Conservation (phyloP, 2,797 vertebrate genomes). For the Chiroxiphia lanceolata region DNA sequence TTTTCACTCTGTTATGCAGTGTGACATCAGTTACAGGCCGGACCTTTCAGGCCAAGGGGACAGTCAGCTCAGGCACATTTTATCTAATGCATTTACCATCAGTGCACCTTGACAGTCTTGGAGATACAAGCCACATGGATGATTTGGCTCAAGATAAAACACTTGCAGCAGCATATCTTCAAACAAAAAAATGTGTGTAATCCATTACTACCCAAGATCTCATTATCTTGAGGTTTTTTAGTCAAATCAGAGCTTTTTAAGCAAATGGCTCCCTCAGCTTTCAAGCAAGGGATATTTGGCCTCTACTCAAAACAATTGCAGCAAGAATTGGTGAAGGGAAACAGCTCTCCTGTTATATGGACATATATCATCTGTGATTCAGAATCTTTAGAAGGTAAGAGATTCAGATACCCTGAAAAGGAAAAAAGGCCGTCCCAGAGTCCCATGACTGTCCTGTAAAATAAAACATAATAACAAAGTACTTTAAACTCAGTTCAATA, state of each 20-base stretch:
- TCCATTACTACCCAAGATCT: not conserved
- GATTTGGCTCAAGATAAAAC: not conserved
- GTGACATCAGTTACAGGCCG: accelerated
- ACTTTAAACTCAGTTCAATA: not conserved
- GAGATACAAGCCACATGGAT: not conserved
- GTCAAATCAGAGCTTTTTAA: not conserved
- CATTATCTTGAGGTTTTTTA: not conserved
- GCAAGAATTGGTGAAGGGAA: not conserved
- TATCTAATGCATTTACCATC: not conserved
- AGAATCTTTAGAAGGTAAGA: not conserved
- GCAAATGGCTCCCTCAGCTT: not conserved
- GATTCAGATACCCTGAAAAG: constrained; percentile 75
- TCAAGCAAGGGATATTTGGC: not conserved
- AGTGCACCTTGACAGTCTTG: not conserved
- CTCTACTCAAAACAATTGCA: not conserved
- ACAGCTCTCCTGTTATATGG: not conserved
- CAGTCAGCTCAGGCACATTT: not conserved
- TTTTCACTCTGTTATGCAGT: not conserved
- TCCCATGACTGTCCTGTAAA: constrained; percentile 70
- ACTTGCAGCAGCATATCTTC: not conserved
- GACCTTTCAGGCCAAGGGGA: not conserved
- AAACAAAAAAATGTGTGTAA: not conserved
- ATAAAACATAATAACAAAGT: constrained; percentile 56
- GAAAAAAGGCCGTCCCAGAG: constrained; percentile 72
- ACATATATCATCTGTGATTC: not conserved